These are phyloP conservation scores for Charadrius vociferus DNA, from an alignment of 2,113 vertebrate genomes.

Conservation along the genomic window DNA sequence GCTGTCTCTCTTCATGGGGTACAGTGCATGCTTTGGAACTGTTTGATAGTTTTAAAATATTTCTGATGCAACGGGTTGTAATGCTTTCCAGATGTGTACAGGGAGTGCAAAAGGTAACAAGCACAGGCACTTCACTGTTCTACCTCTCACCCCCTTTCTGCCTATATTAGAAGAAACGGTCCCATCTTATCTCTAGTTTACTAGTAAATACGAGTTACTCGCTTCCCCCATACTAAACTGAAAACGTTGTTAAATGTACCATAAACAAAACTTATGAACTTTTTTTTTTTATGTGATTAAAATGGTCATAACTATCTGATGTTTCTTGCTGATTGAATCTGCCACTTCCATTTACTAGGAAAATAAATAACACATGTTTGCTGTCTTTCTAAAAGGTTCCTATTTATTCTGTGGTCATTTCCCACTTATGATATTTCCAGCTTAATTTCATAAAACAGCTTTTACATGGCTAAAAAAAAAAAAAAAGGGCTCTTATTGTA, in stretches of 20 bases:
- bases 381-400: conserved; percentile 79
- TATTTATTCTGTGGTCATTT: conserved; percentile 84
- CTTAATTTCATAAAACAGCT: conserved; percentile 82
- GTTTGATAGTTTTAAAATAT: conserved; percentile 76
- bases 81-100: conserved; percentile 77
- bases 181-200: conserved; percentile 85
- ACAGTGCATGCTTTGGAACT: conserved; percentile 73
- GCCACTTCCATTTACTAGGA: conserved; percentile 93
- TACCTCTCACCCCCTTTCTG: conserved; percentile 24
- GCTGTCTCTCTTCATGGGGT: conserved; percentile 60
- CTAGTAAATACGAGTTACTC: conserved; percentile 80
- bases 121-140: conserved; percentile 58
- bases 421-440: conserved; percentile 82
- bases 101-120: conserved; percentile 67
- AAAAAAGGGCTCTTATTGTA: conserved; percentile 71
- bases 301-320: conserved; percentile 93
- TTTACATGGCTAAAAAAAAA: conserved; percentile 72
- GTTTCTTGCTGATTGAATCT: conserved; percentile 98
- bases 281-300: conserved; percentile 92
- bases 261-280: conserved; percentile 79
- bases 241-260: conserved; percentile 86
- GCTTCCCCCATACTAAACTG: conserved; percentile 72
- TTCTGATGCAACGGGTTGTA: conserved; percentile 73
- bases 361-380: conserved; percentile 99
- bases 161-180: background rate